Percentiles rank a stretch among this genome's conserved stretches.
phyloP scores from a whole-genome alignment of 2,888 invertebrate species.

The Scrobipalpa costella region DNA sequence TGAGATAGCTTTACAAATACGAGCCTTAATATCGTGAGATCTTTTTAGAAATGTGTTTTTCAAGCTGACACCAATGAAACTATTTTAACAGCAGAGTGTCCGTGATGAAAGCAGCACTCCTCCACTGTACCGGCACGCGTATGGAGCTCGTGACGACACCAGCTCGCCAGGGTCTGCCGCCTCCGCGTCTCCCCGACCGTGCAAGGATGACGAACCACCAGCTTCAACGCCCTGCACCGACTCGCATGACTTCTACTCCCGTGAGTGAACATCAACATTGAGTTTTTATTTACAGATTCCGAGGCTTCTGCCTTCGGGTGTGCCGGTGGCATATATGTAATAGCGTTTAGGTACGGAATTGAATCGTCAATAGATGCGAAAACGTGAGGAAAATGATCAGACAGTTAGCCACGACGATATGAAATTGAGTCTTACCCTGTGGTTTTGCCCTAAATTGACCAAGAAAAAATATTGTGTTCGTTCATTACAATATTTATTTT shows the following conservation, averaged over 20 bases:
- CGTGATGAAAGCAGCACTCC: constrained; percentile 73
- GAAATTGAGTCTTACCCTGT: too few relatives aligned
- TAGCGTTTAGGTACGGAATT: too few relatives aligned
- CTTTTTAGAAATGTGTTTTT: too few relatives aligned
- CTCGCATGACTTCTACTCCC: constrained; percentile 74
- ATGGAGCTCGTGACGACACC: constrained; percentile 70
- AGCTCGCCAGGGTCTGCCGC: constrained; percentile 78
- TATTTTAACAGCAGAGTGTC: constrained; percentile 51
- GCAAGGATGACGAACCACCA: constrained; percentile 71
- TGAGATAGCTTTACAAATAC: too few relatives aligned
- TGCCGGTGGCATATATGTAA: too few relatives aligned
- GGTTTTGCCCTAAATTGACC: too few relatives aligned
- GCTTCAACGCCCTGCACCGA: constrained; percentile 64
- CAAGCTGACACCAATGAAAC: neutral
- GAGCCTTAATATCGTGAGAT: too few relatives aligned
- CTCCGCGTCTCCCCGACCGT: constrained; percentile 74
- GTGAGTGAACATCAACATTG: constrained; percentile 48
- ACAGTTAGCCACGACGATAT: too few relatives aligned
- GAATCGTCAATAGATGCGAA: too few relatives aligned
- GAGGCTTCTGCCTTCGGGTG: too few relatives aligned
- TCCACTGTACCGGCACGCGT: constrained; percentile 70
- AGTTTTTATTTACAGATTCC: too few relatives aligned
- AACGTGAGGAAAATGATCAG: too few relatives aligned
- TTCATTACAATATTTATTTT: neutral
- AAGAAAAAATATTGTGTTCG: neutral